These are phyloP conservation scores for Sarcoramphus papa DNA, from an alignment of 2,797 vertebrate species.

Conservation along the genomic window DNA sequence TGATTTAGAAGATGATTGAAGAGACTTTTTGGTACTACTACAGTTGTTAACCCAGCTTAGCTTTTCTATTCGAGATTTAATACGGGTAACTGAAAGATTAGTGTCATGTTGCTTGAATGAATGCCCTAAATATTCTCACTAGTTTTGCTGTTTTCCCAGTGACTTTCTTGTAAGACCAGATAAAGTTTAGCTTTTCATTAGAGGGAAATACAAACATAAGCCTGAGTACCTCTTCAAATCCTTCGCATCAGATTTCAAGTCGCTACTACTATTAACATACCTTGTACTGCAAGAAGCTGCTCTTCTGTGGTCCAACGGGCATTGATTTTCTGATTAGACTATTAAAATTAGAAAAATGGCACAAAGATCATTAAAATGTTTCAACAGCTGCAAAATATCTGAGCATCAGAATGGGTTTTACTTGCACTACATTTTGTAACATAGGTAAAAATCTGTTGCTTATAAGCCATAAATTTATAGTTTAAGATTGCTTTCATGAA, in stretches of 20 bases:
- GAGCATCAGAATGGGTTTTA: not conserved
- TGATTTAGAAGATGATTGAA: not conserved
- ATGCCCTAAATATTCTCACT: not conserved
- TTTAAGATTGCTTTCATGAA: not conserved
- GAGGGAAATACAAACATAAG: not conserved
- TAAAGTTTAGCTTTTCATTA: not conserved
- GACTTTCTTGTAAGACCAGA: not conserved
- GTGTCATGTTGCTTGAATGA: not conserved
- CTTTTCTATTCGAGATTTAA: not conserved
- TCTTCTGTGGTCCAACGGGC: constrained; percentile 99
- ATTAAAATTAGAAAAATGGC: constrained; percentile 76
- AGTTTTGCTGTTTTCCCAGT: not conserved
- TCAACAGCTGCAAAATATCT: constrained; percentile 13
- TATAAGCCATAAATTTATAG: not conserved
- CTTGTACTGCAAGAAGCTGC: constrained; percentile 98
- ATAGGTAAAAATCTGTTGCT: not conserved
- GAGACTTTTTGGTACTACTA: not conserved
- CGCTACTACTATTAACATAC: constrained; percentile 74
- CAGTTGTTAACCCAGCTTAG: not conserved
- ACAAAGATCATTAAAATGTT: constrained; percentile 71
- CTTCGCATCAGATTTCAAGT: constrained; percentile 7
- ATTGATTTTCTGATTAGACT: constrained; percentile 98
- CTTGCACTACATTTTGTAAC: not conserved
- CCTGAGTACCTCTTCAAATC: not conserved
- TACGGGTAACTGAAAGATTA: not conserved